These are phyloP conservation scores for Ganaspis brasiliensis DNA, from an alignment of 2,888 invertebrate species.

Conservation along the genomic window DNA sequence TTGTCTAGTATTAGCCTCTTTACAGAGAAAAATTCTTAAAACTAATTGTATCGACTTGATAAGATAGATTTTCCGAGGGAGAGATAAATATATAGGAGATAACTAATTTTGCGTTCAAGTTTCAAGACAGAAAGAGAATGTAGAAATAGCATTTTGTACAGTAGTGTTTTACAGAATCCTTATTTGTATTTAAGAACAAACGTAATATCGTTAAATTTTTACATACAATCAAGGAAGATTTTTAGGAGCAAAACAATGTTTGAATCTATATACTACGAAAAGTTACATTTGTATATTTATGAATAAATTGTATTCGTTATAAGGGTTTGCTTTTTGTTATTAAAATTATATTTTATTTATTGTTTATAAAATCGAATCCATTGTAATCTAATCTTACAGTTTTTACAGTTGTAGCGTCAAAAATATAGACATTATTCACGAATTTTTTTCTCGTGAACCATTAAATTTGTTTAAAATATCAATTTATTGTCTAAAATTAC, in stretches of 20 bases:
- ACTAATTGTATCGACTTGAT: not conserved
- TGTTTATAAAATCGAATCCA: too few relatives aligned
- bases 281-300: constrained; percentile 6
- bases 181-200: not conserved
- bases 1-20: too few relatives aligned
- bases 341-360: too few relatives aligned
- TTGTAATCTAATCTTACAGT: too few relatives aligned
- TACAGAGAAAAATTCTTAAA: not conserved
- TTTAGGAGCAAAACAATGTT: not conserved
- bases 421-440: too few relatives aligned
- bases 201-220: not conserved
- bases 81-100: not conserved
- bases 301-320: too few relatives aligned
- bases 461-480: too few relatives aligned
- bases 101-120: not conserved
- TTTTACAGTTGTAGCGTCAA: too few relatives aligned
- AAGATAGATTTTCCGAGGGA: not conserved
- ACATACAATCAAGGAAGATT: not conserved
- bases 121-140: not conserved
- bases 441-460: too few relatives aligned
- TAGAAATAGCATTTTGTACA: not conserved
- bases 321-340: too few relatives aligned
- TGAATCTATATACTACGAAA: not conserved
- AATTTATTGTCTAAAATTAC: too few relatives aligned
- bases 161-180: not conserved